Evolutionary conservation across 2,888 invertebrate genomes (phyloP), one percentile per base, ranked within the genome.

Genomic region (Pecten maximus): DNA sequence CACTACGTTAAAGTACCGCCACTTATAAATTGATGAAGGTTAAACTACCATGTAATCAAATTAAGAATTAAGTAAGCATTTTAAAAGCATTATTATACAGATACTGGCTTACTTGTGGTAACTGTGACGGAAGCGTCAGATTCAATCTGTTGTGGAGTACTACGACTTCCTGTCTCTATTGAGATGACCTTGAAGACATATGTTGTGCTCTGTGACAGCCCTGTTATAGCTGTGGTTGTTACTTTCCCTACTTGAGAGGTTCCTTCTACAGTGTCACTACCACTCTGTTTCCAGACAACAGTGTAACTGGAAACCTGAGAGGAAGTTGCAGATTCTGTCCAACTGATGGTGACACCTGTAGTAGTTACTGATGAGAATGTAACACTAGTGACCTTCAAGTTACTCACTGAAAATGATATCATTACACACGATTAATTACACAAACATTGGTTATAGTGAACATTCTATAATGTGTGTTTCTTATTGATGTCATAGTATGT

Each of bases 91-190:
- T n/a, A n/a, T n/a, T n/a, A n/a, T n/a, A n/a, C n/a, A n/a, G n/a
- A n/a, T n/a, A n/a, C 35, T 74, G 74, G 35, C 74, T 74, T 74
- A 74, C 74, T 74, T 74, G 74, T 74, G 35, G 74, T 74, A 35
- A 74, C 28, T 6, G 16, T 74, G 28, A 74, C 74, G 35, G 74
- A 74, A 74, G 74, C 28, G 16, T 74, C 74, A 35, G 74, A 74
- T 74, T 74, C 74, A 74, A 74, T 74, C 74, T 74, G 23, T 23
- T 74, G 74, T 74, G 74, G 10, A 23, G 74, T 12, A 35, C 35
- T 35, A 35, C 74, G 74, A 74, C 74, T 74, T 74, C 74, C 74
- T 74, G 74, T 12, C 15, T 74, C 74, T 35, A 35, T 10, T 74
- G 74, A 74, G 28, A 28, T 74, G 74, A 74, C 74, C 1, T 74